These are phyloP conservation scores for Alouatta caraya DNA, from an alignment of 2,797 vertebrate genomes.

Conservation along the genomic window DNA sequence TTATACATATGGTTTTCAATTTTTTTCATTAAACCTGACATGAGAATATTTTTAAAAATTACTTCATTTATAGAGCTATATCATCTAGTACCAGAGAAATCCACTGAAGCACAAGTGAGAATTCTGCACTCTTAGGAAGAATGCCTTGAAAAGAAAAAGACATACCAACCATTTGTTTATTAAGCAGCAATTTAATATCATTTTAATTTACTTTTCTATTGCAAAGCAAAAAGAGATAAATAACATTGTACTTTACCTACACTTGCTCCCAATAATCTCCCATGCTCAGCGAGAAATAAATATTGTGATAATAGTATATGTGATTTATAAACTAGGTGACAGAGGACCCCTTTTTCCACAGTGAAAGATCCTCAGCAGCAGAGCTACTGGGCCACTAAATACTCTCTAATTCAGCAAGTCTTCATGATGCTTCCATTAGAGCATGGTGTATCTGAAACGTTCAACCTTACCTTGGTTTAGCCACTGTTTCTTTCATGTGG, in stretches of 20 bases:
- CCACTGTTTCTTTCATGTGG: neutral
- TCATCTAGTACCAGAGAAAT: neutral
- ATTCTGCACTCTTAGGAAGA: neutral
- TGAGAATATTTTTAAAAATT: slow-evolving; percentile 25
- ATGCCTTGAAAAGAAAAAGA: neutral
- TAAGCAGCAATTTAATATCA: neutral
- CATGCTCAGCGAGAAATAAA: neutral
- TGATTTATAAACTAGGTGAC: neutral
- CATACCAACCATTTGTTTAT: neutral
- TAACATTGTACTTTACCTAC: neutral
- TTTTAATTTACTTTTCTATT: neutral
- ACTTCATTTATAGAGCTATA: neutral
- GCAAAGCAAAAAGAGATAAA: neutral
- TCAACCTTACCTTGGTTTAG: neutral
- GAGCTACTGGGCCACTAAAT: neutral
- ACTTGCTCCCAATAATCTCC: neutral
- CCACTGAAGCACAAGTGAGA: neutral
- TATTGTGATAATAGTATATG: neutral
- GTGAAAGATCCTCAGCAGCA: neutral
- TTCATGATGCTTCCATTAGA: neutral
- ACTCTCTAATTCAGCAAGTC: neutral
- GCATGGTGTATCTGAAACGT: neutral
- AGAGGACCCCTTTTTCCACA: neutral
- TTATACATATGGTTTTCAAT: neutral
- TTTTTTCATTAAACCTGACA: slow-evolving; percentile 47